Conservation (phyloP, 1,140 invertebrate species). For the Galendromus occidentalis region DNA sequence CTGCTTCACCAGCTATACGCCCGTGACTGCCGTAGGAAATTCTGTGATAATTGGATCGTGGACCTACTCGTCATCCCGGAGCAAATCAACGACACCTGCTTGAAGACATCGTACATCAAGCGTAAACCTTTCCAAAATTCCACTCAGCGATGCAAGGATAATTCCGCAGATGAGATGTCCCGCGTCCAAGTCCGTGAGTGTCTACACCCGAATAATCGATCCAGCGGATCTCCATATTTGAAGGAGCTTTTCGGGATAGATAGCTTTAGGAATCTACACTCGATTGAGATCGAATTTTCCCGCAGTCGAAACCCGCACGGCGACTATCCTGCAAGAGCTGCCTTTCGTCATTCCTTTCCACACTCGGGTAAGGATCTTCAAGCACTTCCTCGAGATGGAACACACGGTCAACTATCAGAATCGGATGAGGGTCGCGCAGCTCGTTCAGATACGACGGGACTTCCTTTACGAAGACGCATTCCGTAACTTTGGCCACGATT, state of each 20-base stretch:
- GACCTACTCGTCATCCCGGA: conserved; percentile 42
- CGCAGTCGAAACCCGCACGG: conserved; percentile 61
- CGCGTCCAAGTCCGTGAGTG: no score
- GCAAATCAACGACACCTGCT: conserved; percentile 18
- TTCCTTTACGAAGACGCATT: conserved; percentile 95
- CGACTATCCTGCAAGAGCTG: conserved; percentile 69
- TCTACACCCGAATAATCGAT: no score
- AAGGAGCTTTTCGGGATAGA: no score
- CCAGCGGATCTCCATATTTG: no score
- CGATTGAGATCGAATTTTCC: conserved; percentile 41
- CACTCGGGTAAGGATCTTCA: conserved; percentile 42
- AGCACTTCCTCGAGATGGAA: conserved; percentile 11
- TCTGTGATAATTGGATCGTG: conserved; percentile 59
- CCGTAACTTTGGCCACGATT: conserved; percentile 71
- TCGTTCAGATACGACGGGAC: conserved; percentile 60
- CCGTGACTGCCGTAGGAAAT: conserved; percentile 50
- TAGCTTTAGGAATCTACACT: no score
- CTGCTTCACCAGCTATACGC: conserved; percentile 57
- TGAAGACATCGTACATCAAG: conserved; percentile 13
- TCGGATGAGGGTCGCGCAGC: conserved; percentile 51
- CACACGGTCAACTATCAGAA: conserved; percentile 6
- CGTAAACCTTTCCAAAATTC: conserved; percentile 16
- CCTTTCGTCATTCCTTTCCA: conserved; percentile 82
- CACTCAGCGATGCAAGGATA: background rate
- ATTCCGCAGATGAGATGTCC: no score